Evolutionary conservation across 2,888 invertebrate genomes (phyloP), one percentile per base, ranked within the genome.

Genomic region (Bimastos eiseni): DNA sequence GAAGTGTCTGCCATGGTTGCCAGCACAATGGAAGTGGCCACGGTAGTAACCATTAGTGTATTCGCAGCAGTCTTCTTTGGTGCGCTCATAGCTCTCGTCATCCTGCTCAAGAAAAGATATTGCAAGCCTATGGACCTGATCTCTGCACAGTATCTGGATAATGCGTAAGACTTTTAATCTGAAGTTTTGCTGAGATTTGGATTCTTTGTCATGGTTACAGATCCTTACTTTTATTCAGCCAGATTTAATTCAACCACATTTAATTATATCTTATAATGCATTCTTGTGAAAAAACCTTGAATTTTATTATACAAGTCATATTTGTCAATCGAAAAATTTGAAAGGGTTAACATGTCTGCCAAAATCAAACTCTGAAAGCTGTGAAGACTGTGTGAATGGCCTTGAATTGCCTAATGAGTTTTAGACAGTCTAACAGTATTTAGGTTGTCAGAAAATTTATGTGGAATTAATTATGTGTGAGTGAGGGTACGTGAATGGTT

Each of bases 11-110:
- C 86, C 86, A 86, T 86, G 86, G 86, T 86, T 36, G 86, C 86
- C 24, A 36, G 86, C 37, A 37, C 37, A 37, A 91, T 91, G 91
- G 89, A 91, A 49, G 44, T 49, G 38, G 88, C 44, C n/a, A 88
- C 88, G 38, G 89, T 91, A 36, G 90, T 90, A 83, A 90, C 89
- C 83, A 96, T 97, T 92, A 96, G 96, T 88, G 96, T 97, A 15
- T 95, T 97, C 84, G 96, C 96, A 90, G 96, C 96, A 38, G 96
- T 97, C 92, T 97, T 97, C 94, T 95, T 97, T 88, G 96, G 96
- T 90, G 96, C 97, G 17, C 95, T 97, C 91, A 94, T 97, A 70
- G 96, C 96, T 11, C 95, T 97, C 30, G 94, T 97, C 86, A 94
- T 97, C 17, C 96, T 97, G 91, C 97, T 96, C 93, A 95, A 96